Evolutionary conservation across 2,888 invertebrate species (phyloP).

Genomic region (Podabrus alpinus): DNA sequence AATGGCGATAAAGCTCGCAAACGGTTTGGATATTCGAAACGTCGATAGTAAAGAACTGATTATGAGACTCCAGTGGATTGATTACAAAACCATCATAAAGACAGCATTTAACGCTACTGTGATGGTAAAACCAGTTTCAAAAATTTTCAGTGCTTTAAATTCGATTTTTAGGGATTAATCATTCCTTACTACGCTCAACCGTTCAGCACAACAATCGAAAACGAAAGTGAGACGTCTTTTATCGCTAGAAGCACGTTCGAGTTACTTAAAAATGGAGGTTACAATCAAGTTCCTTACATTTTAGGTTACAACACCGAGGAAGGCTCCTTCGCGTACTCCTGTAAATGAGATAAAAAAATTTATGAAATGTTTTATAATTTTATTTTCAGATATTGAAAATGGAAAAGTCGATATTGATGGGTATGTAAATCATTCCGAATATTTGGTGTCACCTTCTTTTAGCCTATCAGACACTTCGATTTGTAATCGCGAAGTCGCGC

Average conservation of each 20-base stretch:
- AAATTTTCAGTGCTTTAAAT: not conserved
- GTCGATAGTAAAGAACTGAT: not conserved
- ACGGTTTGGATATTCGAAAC: slow-evolving; percentile 6
- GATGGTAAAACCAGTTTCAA: not conserved
- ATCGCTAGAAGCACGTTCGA: slow-evolving; percentile 1
- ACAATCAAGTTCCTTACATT: slow-evolving; percentile 16
- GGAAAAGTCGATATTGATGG: not conserved
- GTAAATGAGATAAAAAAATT: not conserved
- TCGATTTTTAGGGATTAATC: slow-evolving; percentile 5
- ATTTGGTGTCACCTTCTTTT: not conserved
- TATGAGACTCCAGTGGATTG: slow-evolving; percentile 5
- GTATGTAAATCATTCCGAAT: not conserved
- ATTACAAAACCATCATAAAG: slow-evolving; percentile 1
- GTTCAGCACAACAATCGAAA: slow-evolving; percentile 19
- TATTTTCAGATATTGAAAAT: not conserved
- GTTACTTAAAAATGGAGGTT: not conserved
- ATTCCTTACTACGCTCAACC: slow-evolving; percentile 10
- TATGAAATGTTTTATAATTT: not conserved
- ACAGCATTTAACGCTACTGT: slow-evolving; percentile 11
- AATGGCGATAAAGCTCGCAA: not conserved
- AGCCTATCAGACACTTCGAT: not conserved
- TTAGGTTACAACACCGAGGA: slow-evolving; percentile 18
- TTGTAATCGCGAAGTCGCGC: not conserved
- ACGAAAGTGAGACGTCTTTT: slow-evolving; percentile 1
- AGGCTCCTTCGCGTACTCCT: slow-evolving; percentile 1